Evolutionary conservation across 2,888 invertebrate genomes (phyloP), one percentile per base, ranked within the genome.

Genomic region (Endotricha flammealis): DNA sequence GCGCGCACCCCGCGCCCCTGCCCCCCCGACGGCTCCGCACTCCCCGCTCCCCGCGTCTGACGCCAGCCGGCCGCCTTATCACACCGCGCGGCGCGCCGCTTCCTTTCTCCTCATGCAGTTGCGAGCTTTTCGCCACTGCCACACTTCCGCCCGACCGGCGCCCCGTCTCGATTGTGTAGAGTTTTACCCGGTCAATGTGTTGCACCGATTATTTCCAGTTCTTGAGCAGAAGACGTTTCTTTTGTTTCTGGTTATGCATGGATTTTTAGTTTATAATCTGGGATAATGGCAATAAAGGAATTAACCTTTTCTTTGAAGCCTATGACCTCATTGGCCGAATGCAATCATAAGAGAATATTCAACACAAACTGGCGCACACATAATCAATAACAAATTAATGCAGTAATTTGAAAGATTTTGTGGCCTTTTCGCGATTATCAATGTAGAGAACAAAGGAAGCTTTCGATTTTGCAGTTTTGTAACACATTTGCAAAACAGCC

Each of bases 51-150:
- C 70, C 65, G 57, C 65, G 55, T 56, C 61, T 67, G 70, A 70
- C 79, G 76, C 75, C 81, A 74, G 77, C 74, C 78, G 69, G 74
- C 66, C 73, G 81, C 80, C 82, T 82, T 83, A 82, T 81, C 81
- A 79, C 72, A 73, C 72, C 77, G 75, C 73, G 67, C 76, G 76
- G 73, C 80, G 78, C 81, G 72, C 76, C 68, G 75, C 81, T 82
- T 85, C 85, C 86, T 82, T 83, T 82, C 86, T 83, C 83, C 73
- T 83, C 80, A 70, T 85, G 82, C 82, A 81, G 81, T 79, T 77
- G 78, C 77, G 78, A 83, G 83, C 80, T 82, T 83, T 85, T 82
- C 83, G 82, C 81, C 76, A 76, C 78, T 80, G 75, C 79, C 75
- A 78, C 70, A 80, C 80, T 83, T 85, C 82, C 85, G 83, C 79